Evolutionary conservation across 2,797 vertebrate genomes (phyloP), one percentile per base, ranked within the genome.

Genomic region (Euthynnus affinis): DNA sequence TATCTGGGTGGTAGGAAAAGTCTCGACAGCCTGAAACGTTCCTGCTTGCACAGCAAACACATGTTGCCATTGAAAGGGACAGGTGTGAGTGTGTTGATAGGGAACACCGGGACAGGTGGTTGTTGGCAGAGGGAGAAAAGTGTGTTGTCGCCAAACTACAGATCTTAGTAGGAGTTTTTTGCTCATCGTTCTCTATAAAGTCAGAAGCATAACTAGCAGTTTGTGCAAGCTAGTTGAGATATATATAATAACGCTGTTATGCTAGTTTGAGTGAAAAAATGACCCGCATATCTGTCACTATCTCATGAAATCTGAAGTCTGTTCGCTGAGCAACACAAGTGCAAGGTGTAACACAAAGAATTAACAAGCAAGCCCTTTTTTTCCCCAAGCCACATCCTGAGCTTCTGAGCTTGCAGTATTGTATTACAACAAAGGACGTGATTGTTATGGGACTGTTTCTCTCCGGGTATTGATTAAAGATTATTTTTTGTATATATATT

Each of bases 31-130:
- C 60, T 68, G 42, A 81, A 20, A 53, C 46, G 18, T 56, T 56
- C 0, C 48, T 59, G 80, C 77, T 86, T 70, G 49, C 78, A 57
- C 83, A 67, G 90, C 81, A 71, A 87, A 90, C 91, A 83, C 76
- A 73, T 86, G 81, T 64, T 85, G 48, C 66, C 29, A 17, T 72
- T 70, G 61, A 66, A 71, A 27, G 44, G 48, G 81, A 82, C 87
- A 88, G 90, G 88, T 92, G 89, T 74, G 79, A 44, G 20, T 9
- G 67, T 67, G 71, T 57, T 71, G 34, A 58, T 51, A 40, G 56
- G 23, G 46, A 51, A 23, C 23, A 44, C 29, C 53, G 52, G 62
- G 79, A 90, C 85, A 87, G 80, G 80, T 86, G 80, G 34, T 71
- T 51, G 46, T 53, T 9, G 29, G 34, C 8, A 58, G 14, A n/a